Base-by-base conservation (phyloP, 1,140 invertebrate genomes). In the Grapholita molesta region DNA sequence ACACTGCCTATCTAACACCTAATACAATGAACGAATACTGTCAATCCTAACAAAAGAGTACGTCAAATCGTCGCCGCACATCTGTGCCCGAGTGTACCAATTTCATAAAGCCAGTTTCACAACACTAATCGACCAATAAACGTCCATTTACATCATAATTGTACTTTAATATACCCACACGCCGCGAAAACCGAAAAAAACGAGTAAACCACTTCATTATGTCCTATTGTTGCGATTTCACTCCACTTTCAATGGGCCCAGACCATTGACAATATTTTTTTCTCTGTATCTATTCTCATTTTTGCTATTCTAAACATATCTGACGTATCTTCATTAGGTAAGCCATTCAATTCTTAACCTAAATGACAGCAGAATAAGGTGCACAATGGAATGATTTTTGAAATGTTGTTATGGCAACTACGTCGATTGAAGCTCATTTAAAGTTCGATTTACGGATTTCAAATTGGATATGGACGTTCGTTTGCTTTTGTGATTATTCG, bases 181-280 rank as follows among this genome's bases (percentile, higher is more conserved):
- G 71, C 70, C 57, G 52, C 70, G 73, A 72, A 48, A 78, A 79
- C 72, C 74, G 55, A 76, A 72, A 78, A 80, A 75, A 79, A 82
- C 73, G 81, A 85, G 78, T 79, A 83, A 80, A 83, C 81, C 81
- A 80, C 85, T 87, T 87, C 85, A 84, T 87, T 87, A 87, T 70
- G 68, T 64, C 18, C 83, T 70, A 87, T 87, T 85, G 85, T 86
- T 77, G 77, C 72, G 74, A 76, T 82, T 84, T 84, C 77, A 78
- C 76, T 86, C 80, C 77, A 85, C 76, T 83, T 86, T 75, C 72
- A 84, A 85, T 71, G 68, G 74, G 69, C 30, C 64, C 33, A 23
- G n/a, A 65, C 64, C 30, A 65, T 35, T 65, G 30, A 33, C 32
- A 38, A 32, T 64, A 32, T 57, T 57, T 61, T 61, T 61, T 61